These are phyloP conservation scores for Drosophila elegans DNA, from an alignment of 1,140 invertebrate species.

Conservation along the genomic window DNA sequence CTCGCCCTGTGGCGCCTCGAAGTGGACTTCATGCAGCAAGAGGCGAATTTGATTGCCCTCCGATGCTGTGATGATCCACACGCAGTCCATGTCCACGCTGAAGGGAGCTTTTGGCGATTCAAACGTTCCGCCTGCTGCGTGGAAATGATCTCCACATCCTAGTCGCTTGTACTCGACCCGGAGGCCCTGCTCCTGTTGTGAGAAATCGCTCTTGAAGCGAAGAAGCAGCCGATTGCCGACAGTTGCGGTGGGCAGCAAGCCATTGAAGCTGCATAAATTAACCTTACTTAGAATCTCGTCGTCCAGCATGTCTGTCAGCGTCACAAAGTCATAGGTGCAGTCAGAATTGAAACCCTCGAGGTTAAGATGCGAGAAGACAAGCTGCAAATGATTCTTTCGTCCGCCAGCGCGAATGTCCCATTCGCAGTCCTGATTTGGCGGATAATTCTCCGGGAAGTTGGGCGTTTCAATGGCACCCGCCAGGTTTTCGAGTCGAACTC, in stretches of 20 bases:
- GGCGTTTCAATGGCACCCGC: conserved; percentile 88
- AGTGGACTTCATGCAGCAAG: conserved; percentile 86
- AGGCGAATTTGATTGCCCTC: conserved; percentile 86
- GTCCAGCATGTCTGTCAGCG: conserved; percentile 84
- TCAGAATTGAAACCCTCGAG: conserved; percentile 84
- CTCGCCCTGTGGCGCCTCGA: conserved; percentile 84
- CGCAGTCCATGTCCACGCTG: conserved; percentile 89
- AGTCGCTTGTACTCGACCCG: conserved; percentile 85
- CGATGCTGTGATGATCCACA: conserved; percentile 90
- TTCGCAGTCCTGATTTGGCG: conserved; percentile 87
- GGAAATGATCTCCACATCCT: conserved; percentile 79
- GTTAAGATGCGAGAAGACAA: conserved; percentile 91
- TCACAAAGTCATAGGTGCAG: conserved; percentile 86
- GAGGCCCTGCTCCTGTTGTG: conserved; percentile 78
- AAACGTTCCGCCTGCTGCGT: conserved; percentile 37
- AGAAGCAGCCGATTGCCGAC: conserved; percentile 65
- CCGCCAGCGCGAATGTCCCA: conserved; percentile 91
- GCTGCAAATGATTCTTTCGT: conserved; percentile 88
- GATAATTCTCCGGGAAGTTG: conserved; percentile 89
- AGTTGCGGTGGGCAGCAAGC: conserved; percentile 36
- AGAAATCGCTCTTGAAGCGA: conserved; percentile 86
- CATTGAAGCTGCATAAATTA: conserved; percentile 85
- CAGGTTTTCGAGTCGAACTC: conserved; percentile 84
- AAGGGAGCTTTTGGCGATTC: conserved; percentile 85
- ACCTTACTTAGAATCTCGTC: conserved; percentile 64